Base-by-base conservation (phyloP, 2,888 invertebrate species). In the Cosmorhoe ocellata region DNA sequence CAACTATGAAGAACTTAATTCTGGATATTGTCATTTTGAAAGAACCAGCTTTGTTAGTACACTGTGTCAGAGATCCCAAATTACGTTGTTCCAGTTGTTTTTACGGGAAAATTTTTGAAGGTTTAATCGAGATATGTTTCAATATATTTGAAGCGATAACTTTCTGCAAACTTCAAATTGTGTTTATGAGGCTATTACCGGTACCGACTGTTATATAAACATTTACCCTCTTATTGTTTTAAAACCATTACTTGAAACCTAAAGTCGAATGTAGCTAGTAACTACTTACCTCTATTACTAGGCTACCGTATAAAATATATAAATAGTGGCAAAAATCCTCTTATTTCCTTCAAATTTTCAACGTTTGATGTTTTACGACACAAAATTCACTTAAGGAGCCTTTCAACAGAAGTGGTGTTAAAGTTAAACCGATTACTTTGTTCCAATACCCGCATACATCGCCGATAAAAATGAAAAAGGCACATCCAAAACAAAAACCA, bases 381-480 rank as follows among this genome's bases (percentile, higher is more conserved):
- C 67, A 69, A 76, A 83, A 83, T 79, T 70, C 73, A 67, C 76
- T 82, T 78, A 76, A 58, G 63, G 63, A 74, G 71, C 77, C 82
- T 84, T 79, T 84, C 72, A 81, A 66, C 61, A 65, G 58, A 68
- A 81, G 79, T 76, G 77, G 67, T 68, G 64, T 59, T 66, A 71
- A 76, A 76, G 72, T 70, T 78, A 80, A 83, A 75, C 63, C 69
- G 80, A 83, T 84, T 81, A 81, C 66, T 51, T 55, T 46, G 44
- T 43, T 47, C 37, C 30, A 18, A 52, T 44, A 49, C 33, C 22
- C 43, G 40, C 24, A 46, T 27, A 14, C 18, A 26, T 11, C 7
- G 18, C 11, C 1, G 10, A 24, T 24, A 7, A 22, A 18, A 34
- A 34, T n/a, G 13, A 10, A 22, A 13, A 13, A 26, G 12, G 0